Conservation (phyloP, 1,140 invertebrate species). For the Drosophila gunungcola region DNA sequence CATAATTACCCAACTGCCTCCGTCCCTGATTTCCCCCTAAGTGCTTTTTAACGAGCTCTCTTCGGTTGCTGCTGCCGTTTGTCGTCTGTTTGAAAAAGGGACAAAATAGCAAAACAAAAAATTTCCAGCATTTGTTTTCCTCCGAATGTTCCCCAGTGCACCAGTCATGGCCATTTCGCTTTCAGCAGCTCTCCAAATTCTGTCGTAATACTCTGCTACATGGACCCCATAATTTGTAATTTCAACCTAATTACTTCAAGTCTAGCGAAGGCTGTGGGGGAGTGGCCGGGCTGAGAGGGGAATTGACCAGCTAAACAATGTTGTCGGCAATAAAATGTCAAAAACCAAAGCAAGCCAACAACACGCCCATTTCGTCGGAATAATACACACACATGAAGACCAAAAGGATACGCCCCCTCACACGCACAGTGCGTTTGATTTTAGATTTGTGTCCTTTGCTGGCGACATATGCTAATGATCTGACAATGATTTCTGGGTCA, state of each 20-base stretch:
- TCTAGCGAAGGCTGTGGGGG: conserved; percentile 1
- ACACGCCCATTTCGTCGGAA: conserved; percentile 61
- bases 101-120: conserved; percentile 24
- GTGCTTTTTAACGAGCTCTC: conserved; percentile 78
- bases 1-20: conserved; percentile 68
- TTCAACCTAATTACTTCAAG: conserved; percentile 78
- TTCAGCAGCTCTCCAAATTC: conserved; percentile 47
- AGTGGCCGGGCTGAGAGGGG: not conserved
- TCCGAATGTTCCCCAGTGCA: conserved; percentile 16
- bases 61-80: conserved; percentile 27
- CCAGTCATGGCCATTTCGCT: conserved; percentile 56
- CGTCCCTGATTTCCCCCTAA: conserved; percentile 49
- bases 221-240: conserved; percentile 80
- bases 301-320: conserved; percentile 52
- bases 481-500: conserved; percentile 62
- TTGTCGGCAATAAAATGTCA: conserved; percentile 75
- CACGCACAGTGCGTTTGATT: conserved; percentile 13
- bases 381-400: conserved; percentile 15
- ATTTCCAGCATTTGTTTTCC: conserved; percentile 32
- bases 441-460: conserved; percentile 31
- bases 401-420: conserved; percentile 47
- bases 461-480: conserved; percentile 68
- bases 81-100: conserved; percentile 38
- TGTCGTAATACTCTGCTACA: conserved; percentile 78
- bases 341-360: conserved; percentile 59